Evolutionary conservation across 2,888 invertebrate species (phyloP).

Genomic region (Boloria euphrosyne): DNA sequence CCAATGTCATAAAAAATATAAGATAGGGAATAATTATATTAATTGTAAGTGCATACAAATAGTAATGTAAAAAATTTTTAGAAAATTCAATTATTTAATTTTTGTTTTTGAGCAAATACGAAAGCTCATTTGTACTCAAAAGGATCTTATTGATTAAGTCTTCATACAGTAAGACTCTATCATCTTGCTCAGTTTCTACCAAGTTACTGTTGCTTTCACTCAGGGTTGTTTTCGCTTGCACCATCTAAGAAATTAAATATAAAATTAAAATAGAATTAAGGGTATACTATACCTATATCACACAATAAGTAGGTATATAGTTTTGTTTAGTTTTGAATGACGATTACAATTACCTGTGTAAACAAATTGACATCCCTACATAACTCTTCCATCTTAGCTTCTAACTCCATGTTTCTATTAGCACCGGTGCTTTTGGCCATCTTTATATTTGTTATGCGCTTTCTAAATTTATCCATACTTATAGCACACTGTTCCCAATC

Average conservation of each 20-base stretch:
- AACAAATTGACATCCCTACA: conserved; percentile 68
- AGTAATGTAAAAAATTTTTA: background rate
- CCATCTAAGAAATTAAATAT: conserved; percentile 59
- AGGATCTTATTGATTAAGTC: conserved; percentile 64
- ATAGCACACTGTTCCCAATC: conserved; percentile 62
- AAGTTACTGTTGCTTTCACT: conserved; percentile 57
- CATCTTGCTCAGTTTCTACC: conserved; percentile 46
- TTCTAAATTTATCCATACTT: conserved; percentile 64
- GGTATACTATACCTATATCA: no score
- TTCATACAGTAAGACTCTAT: conserved; percentile 56
- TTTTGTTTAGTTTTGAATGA: background rate
- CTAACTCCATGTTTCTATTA: conserved; percentile 58
- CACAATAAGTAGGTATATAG: background rate
- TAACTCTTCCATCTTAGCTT: conserved; percentile 59
- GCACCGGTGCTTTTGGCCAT: conserved; percentile 50
- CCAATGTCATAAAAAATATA: no score
- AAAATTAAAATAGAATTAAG: no score
- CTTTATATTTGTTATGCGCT: conserved; percentile 61
- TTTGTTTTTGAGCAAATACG: conserved; percentile 63
- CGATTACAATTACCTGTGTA: conserved; percentile 56
- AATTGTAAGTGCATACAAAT: background rate
- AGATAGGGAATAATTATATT: no score
- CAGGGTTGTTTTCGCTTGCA: conserved; percentile 60
- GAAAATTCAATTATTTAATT: conserved; percentile 38
- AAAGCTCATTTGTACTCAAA: conserved; percentile 66